Percentiles rank a stretch among this genome's conserved stretches.
phyloP scores from a whole-genome alignment of 2,888 invertebrate genomes.

The Zygogramma bicolorata region DNA sequence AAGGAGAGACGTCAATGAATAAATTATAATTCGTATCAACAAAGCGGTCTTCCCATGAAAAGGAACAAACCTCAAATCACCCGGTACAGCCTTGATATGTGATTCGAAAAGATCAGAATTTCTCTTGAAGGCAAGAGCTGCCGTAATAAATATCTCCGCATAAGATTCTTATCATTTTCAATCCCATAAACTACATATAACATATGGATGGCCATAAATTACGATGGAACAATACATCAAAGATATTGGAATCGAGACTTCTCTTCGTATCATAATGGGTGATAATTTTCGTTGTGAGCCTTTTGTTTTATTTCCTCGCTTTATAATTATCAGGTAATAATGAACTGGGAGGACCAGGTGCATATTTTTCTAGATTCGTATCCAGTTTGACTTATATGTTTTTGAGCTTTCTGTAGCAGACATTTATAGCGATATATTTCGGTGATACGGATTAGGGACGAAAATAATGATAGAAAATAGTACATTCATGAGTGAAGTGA shows the following conservation, averaged over 20 bases:
- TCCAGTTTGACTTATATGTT: neutral
- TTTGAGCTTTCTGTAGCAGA: neutral
- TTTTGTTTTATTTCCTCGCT: conserved; percentile 56
- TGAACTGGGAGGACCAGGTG: conserved; percentile 39
- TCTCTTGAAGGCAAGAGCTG: conserved; percentile 9
- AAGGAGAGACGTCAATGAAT: neutral
- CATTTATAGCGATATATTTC: neutral
- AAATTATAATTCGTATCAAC: neutral
- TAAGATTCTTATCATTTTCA: conserved; percentile 38
- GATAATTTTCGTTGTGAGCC: conserved; percentile 43
- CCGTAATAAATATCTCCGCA: conserved; percentile 26
- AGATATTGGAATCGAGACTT: conserved; percentile 35
- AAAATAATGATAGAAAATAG: too few relatives aligned
- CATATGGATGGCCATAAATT: conserved; percentile 33
- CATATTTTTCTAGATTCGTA: conserved; percentile 9
- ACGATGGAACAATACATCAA: conserved; percentile 33
- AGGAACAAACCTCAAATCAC: neutral
- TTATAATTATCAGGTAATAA: conserved; percentile 44
- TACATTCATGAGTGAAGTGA: too few relatives aligned
- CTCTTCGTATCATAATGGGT: conserved; percentile 27
- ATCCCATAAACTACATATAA: conserved; percentile 36
- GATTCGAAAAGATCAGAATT: conserved; percentile 6
- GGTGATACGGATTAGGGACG: neutral
- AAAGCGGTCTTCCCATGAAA: neutral
- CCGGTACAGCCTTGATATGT: conserved; percentile 6